These are phyloP conservation scores for Myotis daubentonii DNA, from an alignment of 2,797 vertebrate genomes.

Conservation along the genomic window DNA sequence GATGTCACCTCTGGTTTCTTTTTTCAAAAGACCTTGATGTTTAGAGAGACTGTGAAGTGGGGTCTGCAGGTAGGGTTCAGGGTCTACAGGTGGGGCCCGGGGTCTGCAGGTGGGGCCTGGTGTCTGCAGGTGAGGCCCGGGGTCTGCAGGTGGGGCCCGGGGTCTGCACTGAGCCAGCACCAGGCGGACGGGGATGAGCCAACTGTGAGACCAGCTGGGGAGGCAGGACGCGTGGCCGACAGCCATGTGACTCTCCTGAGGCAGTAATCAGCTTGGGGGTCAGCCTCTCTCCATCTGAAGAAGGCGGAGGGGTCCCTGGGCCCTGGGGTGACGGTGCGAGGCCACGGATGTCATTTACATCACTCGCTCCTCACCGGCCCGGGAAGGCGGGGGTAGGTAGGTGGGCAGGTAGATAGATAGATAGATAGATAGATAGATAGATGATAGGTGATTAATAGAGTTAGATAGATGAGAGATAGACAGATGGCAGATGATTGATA, in stretches of 20 bases:
- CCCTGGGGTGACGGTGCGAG: rapidly evolving
- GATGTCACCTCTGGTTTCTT: too few species aligned
- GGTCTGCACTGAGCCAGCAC: not conserved
- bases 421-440: too few species aligned
- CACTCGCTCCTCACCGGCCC: rapidly evolving
- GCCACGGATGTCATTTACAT: not conserved
- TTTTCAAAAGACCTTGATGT: not conserved
- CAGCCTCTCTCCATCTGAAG: not conserved
- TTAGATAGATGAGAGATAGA: not conserved
- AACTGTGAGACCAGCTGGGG: rapidly evolving
- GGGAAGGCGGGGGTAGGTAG: rapidly evolving
- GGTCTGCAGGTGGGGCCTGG: not conserved
- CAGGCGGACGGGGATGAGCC: rapidly evolving
- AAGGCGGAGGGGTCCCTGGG: not conserved
- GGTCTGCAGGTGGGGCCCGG: too few species aligned
- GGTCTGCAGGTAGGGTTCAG: not conserved
- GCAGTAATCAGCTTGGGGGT: rapidly evolving
- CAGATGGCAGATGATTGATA: not conserved
- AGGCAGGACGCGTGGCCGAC: rapidly evolving
- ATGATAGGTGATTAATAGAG: not conserved
- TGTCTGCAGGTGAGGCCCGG: too few species aligned
- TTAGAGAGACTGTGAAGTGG: not conserved
- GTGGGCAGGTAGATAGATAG: not conserved
- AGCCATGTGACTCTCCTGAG: rapidly evolving
- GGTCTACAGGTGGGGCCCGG: too few species aligned